These are phyloP conservation scores for Clarias laeviceps DNA, from an alignment of 2,797 vertebrate genomes.

Conservation along the genomic window DNA sequence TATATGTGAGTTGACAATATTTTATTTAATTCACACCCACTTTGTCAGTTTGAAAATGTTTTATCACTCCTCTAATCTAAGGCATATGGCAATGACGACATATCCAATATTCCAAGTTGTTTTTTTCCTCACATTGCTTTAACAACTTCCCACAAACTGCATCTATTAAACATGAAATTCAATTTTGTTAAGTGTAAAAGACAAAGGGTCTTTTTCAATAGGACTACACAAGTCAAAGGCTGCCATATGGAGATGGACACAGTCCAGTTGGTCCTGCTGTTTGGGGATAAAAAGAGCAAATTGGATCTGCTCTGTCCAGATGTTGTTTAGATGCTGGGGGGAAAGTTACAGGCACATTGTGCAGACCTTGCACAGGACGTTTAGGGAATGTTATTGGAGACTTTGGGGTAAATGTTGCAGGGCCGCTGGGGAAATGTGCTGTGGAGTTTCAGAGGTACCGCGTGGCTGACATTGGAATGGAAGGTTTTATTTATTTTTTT, in stretches of 20 bases:
- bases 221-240: conserved; percentile 53
- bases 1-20: neutral
- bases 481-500: too few relatives aligned
- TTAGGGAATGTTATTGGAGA: neutral
- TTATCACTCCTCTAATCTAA: neutral
- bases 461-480: neutral
- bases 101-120: conserved; percentile 6
- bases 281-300: conserved; percentile 53
- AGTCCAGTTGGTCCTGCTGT: conserved; percentile 62
- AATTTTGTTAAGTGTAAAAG: conserved; percentile 62
- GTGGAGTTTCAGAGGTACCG: neutral
- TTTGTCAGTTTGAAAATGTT: neutral
- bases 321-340: conserved; percentile 22
- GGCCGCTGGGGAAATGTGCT: neutral
- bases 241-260: conserved; percentile 65
- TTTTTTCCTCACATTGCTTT: conserved; percentile 7
- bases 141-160: conserved; percentile 37
- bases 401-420: neutral
- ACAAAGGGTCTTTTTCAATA: conserved; percentile 45
- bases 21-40: neutral
- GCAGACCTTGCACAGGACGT: conserved; percentile 11
- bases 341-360: conserved; percentile 14
- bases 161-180: conserved; percentile 47
- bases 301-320: conserved; percentile 51
- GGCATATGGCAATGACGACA: neutral